A percentile compares a stretch with the other conserved stretches of the same genome.
Evolutionary conservation across 53 echinoderm and acorn worm species (phyloP).

Genomic region (Mesocentrotus franciscanus): DNA sequence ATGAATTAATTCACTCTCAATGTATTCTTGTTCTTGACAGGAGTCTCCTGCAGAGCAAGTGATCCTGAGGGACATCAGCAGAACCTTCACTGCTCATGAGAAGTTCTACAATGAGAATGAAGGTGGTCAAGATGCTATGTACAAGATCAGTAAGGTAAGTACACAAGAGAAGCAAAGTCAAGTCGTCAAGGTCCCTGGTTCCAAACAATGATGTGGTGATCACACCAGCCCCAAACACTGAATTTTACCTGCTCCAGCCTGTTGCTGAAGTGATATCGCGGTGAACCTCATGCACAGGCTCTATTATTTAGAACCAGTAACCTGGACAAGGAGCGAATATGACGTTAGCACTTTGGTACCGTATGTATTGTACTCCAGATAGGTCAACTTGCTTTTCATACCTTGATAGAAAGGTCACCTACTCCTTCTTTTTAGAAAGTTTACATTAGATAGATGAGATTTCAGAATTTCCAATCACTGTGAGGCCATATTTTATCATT

Average conservation of each 20-base stretch:
- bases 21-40: slow-evolving; percentile 51
- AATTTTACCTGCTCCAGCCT: no score
- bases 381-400: not conserved
- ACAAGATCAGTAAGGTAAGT: slow-evolving; percentile 96
- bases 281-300: not conserved
- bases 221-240: no score
- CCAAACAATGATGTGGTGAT: no score
- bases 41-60: slow-evolving; percentile 86
- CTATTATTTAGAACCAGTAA: no score
- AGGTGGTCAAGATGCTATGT: slow-evolving; percentile 97
- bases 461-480: no score
- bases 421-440: no score
- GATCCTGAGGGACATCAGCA: slow-evolving; percentile 87
- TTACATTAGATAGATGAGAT: no score
- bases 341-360: no score
- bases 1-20: no score
- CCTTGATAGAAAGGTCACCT: not conserved
- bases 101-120: slow-evolving; percentile 94
- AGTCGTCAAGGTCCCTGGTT: not conserved
- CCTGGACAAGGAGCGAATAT: no score
- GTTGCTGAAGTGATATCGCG: not conserved
- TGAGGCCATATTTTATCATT: no score
- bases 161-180: not conserved
- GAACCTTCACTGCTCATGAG: slow-evolving; percentile 97
- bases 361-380: not conserved